These are phyloP conservation scores for Syrphus vitripennis DNA, from an alignment of 2,888 invertebrate species.

Conservation along the genomic window DNA sequence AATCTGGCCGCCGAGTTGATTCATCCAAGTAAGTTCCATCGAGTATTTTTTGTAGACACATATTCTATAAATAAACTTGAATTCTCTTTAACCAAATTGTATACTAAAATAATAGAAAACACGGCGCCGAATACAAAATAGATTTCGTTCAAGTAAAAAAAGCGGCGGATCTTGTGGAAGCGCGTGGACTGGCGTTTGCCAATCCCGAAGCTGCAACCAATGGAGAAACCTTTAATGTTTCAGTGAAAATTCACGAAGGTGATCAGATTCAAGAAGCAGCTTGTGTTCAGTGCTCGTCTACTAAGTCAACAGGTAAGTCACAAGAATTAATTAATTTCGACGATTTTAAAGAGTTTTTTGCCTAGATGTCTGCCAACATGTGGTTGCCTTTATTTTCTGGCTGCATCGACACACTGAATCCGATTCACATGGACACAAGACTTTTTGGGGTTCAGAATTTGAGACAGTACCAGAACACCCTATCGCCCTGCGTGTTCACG, in stretches of 20 bases:
- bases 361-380: slow-evolving; percentile 76
- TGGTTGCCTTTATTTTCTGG: slow-evolving; percentile 79
- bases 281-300: slow-evolving; percentile 75
- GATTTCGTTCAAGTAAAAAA: slow-evolving; percentile 78
- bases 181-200: slow-evolving; percentile 77
- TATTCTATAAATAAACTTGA: slow-evolving; percentile 50
- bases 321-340: not conserved
- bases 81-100: not conserved
- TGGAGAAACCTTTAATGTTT: slow-evolving; percentile 75
- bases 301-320: slow-evolving; percentile 37
- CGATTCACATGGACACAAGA: slow-evolving; percentile 73
- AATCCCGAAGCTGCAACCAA: slow-evolving; percentile 73
- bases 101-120: slow-evolving; percentile 47
- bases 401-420: slow-evolving; percentile 76
- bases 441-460: slow-evolving; percentile 78
- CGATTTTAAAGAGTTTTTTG: not conserved
- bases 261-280: slow-evolving; percentile 73
- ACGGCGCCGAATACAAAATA: slow-evolving; percentile 75
- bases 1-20: slow-evolving; percentile 47
- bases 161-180: slow-evolving; percentile 74
- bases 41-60: not conserved
- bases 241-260: slow-evolving; percentile 74
- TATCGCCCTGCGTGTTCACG: slow-evolving; percentile 76
- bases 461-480: slow-evolving; percentile 75
- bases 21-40: slow-evolving; percentile 28